Base-by-base conservation (phyloP, 2,113 vertebrate genomes). In the Chloroceryle aenea region DNA sequence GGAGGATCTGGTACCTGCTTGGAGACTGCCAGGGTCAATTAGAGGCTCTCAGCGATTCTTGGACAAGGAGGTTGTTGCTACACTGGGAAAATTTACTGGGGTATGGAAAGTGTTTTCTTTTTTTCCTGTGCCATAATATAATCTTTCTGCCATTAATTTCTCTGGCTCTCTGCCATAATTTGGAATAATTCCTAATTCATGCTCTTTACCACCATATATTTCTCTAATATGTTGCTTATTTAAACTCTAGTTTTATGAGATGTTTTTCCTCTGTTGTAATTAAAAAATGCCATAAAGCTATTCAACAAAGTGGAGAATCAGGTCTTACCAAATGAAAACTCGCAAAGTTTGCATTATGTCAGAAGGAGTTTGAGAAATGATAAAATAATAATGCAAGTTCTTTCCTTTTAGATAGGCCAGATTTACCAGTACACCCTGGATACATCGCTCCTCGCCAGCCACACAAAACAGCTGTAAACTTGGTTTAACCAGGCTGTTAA, bases 401-500 rank as follows among this genome's bases (percentile, higher is more conserved):
- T 53, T 93, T 76, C 77, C 73, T 78, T 93, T 87, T 79, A 0
- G 0, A 79, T 25, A 73, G 53, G 48, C 22, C 84, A 82, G 40
- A 77, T 76, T 85, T 94, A 91, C 75, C 63, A 86, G 63, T 67
- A 85, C 36, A 90, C 81, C 58, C 43, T 2, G 5, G 74, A 75
- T 55, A 52, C 3, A 1, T 66, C 1, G 2, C 45, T 93, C 63
- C 55, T 92, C 12, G 3, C 34, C 76, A 92, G 67, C 52, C 66
- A 47, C 76, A 75, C 52, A 92, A 87, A 95, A 80, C 87, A 95
- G 71, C 85, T 94, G 73, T 95, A 97, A 96, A 88, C 85, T 53
- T 85, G 78, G 84, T 89, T 94, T 95, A 97, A 90, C 87, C 74
- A 90, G 87, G 55, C 92, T 87, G 92, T 94, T 95, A 96, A 96